Evolutionary conservation across 1,140 invertebrate genomes (phyloP), one percentile per base, ranked within the genome.

Genomic region (Danaus plexippus): DNA sequence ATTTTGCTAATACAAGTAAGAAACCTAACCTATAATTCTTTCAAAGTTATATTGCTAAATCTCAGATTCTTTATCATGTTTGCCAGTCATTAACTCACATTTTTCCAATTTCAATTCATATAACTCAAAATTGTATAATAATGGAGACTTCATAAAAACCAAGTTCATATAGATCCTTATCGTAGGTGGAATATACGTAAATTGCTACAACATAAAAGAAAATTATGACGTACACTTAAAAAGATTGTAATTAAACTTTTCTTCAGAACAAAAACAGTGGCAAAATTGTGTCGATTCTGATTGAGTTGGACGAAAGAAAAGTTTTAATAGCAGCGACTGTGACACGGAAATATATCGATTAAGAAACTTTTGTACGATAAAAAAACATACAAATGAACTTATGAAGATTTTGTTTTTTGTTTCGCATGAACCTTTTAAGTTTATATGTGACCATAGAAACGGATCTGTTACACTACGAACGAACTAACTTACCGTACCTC

Each of bases 271-370:
- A 52, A 49, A 58, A 58, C 50, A 32, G 5, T 52, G 48, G 9
- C 40, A 41, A 18, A 60, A 60, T 50, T 60, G 49, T 51, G 48
- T 40, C 43, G 52, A 54, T 59, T 54, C 43, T 46, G 47, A 60
- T 54, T 54, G 47, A 54, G 42, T 60, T n/a, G 54, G 47, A 44
- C 32, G 52, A 53, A 58, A 53, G 55, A 55, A 63, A 63, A 63
- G 52, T 60, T 60, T 60, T 60, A 60, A 60, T 60, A 40, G 48
- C 47, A 22, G 43, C 42, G 50, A 51, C 18, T 47, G 12, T 22
- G 47, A 50, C 54, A 50, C 47, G 48, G 45, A 40, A 45, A 32
- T 15, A 50, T 32, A 9, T 5, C 10, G 11, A 41, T 3, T 9
- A 43, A 43, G 41, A 13, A 10, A 12, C n/a, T 11, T 11, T 15